A percentile compares a stretch with the other conserved stretches of the same genome.
These are phyloP conservation scores for Rynchops niger DNA, from an alignment of 2,113 vertebrate species.

Conservation along the genomic window DNA sequence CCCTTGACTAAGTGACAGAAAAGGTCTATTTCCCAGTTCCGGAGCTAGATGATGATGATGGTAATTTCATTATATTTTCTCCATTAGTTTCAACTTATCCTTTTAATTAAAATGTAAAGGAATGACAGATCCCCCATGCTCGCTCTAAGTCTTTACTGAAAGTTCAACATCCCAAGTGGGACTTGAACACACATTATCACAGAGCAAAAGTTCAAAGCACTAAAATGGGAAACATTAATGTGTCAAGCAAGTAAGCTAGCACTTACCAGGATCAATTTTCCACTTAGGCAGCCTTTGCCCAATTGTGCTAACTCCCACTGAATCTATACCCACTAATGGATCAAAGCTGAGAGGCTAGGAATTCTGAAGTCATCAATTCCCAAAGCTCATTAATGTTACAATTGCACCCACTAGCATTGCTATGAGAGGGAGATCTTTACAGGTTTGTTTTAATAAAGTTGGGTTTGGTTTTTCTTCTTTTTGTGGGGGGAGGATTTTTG, in stretches of 20 bases:
- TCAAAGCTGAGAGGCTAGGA: conserved; percentile 61
- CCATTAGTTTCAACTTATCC: conserved; percentile 39
- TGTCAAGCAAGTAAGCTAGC: conserved; percentile 54
- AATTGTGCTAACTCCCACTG: conserved; percentile 68
- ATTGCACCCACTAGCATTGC: neutral
- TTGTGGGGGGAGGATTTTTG: neutral
- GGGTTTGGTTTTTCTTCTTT: neutral
- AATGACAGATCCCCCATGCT: conserved; percentile 29
- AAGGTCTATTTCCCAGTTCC: neutral
- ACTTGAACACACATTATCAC: conserved; percentile 42
- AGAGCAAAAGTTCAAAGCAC: conserved; percentile 69
- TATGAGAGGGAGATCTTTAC: neutral
- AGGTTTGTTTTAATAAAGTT: neutral
- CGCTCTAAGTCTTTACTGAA: conserved; percentile 9
- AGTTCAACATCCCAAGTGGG: conserved; percentile 45
- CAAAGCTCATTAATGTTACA: conserved; percentile 66
- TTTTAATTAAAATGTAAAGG: conserved; percentile 65
- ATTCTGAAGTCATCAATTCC: conserved; percentile 67
- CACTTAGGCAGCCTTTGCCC: conserved; percentile 72
- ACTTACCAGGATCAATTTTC: conserved; percentile 78
- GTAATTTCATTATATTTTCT: conserved; percentile 44
- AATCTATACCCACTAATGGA: conserved; percentile 76
- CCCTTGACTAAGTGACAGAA: conserved; percentile 1
- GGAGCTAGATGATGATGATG: conserved; percentile 1
- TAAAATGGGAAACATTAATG: conserved; percentile 65